Evolutionary conservation across 1,140 invertebrate genomes (phyloP).

Genomic region (Achatina immaculata): DNA sequence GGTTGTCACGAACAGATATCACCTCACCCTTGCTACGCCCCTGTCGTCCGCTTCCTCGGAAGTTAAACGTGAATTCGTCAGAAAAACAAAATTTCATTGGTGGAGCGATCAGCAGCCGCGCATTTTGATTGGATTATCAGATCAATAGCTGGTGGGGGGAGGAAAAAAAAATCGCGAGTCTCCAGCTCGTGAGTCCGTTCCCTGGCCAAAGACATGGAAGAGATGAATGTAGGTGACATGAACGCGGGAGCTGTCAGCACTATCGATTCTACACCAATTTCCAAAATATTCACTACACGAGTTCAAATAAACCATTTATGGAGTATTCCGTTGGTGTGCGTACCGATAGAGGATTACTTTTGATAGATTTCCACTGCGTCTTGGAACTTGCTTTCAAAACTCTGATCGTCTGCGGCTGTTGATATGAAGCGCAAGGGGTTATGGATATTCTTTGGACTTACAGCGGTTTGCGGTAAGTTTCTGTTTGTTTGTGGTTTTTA

Average conservation of each 20-base stretch:
- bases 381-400: not conserved
- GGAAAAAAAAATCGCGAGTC: not conserved
- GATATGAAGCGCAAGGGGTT: not conserved
- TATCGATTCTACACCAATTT: not conserved
- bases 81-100: not conserved
- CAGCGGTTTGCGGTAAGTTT: not conserved
- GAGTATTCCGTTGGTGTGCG: not conserved
- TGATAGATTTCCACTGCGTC: too few species aligned
- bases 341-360: not conserved
- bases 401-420: not conserved
- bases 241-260: not conserved
- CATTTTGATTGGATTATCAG: slow-evolving; percentile 8
- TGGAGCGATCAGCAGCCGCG: not conserved
- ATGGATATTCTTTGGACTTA: not conserved
- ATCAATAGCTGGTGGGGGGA: not conserved
- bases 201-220: not conserved
- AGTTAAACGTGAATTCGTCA: too few species aligned
- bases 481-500: slow-evolving; percentile 10
- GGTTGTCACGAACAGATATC: too few species aligned
- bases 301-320: not conserved
- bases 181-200: not conserved
- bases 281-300: not conserved
- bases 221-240: not conserved
- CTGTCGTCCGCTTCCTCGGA: too few species aligned
- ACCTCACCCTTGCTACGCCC: too few species aligned